These are phyloP conservation scores for Bubalus kerabau DNA, from an alignment of 2,113 vertebrate species.

Conservation along the genomic window DNA sequence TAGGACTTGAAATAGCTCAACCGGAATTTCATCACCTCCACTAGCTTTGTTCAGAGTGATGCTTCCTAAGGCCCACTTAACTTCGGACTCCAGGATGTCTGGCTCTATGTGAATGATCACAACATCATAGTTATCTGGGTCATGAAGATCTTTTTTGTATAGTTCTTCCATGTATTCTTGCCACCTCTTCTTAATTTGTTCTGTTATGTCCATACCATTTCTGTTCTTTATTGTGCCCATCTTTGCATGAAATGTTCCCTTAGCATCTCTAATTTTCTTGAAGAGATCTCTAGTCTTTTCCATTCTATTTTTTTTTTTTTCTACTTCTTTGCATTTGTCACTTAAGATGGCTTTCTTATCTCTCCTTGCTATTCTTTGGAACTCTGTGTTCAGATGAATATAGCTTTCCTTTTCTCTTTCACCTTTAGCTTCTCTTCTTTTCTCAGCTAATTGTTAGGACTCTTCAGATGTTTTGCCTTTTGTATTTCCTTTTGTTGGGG, in stretches of 20 bases:
- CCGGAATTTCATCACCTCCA: fast-evolving
- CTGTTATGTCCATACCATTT: background rate
- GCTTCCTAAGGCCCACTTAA: background rate
- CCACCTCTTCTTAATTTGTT: background rate
- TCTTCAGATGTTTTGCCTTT: background rate
- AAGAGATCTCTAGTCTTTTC: background rate
- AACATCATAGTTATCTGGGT: background rate
- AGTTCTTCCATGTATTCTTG: background rate
- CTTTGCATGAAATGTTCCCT: background rate
- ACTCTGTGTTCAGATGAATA: background rate
- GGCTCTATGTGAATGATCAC: background rate
- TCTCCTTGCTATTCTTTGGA: background rate
- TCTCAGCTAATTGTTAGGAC: background rate
- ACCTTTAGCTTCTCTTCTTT: background rate
- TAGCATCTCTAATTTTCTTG: background rate
- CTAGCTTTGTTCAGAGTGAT: background rate
- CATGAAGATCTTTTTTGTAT: background rate
- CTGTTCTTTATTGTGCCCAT: background rate
- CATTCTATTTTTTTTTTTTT: background rate
- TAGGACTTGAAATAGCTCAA: background rate
- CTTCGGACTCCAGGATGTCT: background rate
- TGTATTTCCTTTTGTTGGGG: background rate
- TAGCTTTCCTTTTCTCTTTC: background rate
- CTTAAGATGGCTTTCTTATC: background rate
- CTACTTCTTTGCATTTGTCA: background rate